Conservation (phyloP, 2,113 vertebrate species). For the Nannospalax galili region DNA sequence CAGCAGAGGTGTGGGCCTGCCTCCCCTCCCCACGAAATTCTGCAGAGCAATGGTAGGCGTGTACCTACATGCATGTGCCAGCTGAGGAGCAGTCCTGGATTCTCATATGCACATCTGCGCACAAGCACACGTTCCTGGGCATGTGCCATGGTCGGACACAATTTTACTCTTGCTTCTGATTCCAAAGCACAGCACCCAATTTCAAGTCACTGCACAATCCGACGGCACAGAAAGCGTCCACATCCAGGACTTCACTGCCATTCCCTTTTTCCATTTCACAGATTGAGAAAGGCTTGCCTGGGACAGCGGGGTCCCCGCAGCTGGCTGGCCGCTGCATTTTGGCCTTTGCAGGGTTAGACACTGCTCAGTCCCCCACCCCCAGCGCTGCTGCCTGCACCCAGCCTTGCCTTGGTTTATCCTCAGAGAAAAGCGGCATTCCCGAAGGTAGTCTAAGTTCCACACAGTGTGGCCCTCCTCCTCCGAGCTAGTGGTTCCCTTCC, state of each 20-base stretch:
- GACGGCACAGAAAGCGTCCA: too few relatives aligned
- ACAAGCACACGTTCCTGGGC: rapidly evolving
- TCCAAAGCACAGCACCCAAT: neutral
- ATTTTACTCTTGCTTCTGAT: neutral
- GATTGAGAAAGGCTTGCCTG: neutral
- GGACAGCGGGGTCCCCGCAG: neutral
- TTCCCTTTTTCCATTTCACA: neutral
- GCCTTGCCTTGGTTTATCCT: neutral
- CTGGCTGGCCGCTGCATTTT: neutral
- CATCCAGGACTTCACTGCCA: neutral
- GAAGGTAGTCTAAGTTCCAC: neutral
- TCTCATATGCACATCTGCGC: rapidly evolving
- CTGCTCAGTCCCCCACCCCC: neutral
- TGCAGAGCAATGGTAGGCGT: rapidly evolving
- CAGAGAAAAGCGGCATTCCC: neutral
- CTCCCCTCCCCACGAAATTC: neutral
- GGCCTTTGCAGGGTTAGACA: neutral
- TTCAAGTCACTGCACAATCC: neutral
- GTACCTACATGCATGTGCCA: rapidly evolving
- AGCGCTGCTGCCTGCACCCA: neutral
- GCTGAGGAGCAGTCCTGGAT: neutral
- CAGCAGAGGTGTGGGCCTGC: neutral
- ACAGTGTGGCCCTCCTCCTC: neutral
- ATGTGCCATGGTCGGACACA: neutral
- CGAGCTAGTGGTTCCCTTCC: neutral